Base-by-base conservation (phyloP, 2,888 invertebrate species). In the Melolontha melolontha region DNA sequence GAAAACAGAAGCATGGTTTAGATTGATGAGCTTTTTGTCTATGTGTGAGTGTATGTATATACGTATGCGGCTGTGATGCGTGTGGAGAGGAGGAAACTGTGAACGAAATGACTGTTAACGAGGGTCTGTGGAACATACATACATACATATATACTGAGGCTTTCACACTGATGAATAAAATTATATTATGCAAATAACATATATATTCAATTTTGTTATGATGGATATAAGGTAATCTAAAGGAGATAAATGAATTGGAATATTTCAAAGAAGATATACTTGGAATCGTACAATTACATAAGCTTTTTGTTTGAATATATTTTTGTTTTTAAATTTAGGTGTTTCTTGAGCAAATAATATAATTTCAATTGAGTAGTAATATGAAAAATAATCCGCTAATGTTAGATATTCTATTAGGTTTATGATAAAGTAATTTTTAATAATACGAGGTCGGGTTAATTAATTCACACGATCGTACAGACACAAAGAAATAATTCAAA, bases 21-120 rank as follows among this genome's bases (percentile, higher is more conserved):
- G 59, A 59, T 47, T 59, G 59, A 59, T 44, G 44, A 44, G 59
- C 27, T 57, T 59, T 59, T 57, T 57, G 41, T 16, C 47, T 34
- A 34, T 34, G 47, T 16, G 40, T 12, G 44, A 29, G 6, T 29
- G 29, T 29, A 29, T 29, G 44, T 29, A 29, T 29, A 16, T 41
- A 47, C 11, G 47, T 29, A 14, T 41, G 59, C 5, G 47, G 10
- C 11, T 12, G 22, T 29, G 47, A 59, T 59, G 34, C 22, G 47
- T 59, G 29, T 29, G n/a, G 42, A 22, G 6, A 59, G 47, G 29
- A 14, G 47, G 8, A 29, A 34, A 34, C 1, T 59, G 12, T 27
- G 59, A 29, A 47, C 29, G 7, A 8, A 41, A 59, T 59, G 11
- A 59, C 44, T 47, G 47, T 59, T 59, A 59, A 34, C 34, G 47